Evolutionary conservation across 1,140 invertebrate species (phyloP).

Genomic region (Atopsyche davidsoni): DNA sequence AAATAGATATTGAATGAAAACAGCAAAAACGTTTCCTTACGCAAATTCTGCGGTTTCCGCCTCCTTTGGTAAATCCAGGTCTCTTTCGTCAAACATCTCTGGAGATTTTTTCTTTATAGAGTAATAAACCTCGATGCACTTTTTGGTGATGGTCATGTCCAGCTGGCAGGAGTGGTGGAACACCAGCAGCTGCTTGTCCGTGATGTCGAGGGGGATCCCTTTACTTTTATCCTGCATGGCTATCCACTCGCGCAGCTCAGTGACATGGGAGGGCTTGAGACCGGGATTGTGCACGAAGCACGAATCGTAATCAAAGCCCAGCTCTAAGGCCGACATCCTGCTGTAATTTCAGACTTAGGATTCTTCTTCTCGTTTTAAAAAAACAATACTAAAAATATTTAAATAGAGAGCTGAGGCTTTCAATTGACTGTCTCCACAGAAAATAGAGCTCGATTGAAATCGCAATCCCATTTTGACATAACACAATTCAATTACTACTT

Average conservation of each 20-base stretch:
- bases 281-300: constrained; percentile 13
- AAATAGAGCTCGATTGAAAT: too few relatives aligned
- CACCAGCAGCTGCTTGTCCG: constrained; percentile 48
- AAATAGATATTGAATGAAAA: too few relatives aligned
- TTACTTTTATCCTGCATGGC: constrained; percentile 6
- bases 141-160: constrained; percentile 48
- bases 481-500: too few relatives aligned
- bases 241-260: constrained; percentile 16
- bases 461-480: not conserved
- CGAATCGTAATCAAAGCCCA: constrained; percentile 22
- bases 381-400: not conserved
- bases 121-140: constrained; percentile 56
- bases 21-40: too few relatives aligned
- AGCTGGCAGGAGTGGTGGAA: constrained; percentile 57
- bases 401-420: too few relatives aligned
- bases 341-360: too few relatives aligned
- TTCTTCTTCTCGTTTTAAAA: too few relatives aligned
- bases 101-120: constrained; percentile 48
- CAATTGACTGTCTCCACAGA: too few relatives aligned
- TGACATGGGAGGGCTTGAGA: constrained; percentile 21
- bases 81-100: constrained; percentile 53
- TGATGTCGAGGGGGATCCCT: constrained; percentile 42
- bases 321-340: constrained; percentile 23
- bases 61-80: constrained; percentile 36
- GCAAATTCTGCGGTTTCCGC: constrained; percentile 37